These are phyloP conservation scores for Atta colombica DNA, from an alignment of 1,140 invertebrate species.

Conservation along the genomic window DNA sequence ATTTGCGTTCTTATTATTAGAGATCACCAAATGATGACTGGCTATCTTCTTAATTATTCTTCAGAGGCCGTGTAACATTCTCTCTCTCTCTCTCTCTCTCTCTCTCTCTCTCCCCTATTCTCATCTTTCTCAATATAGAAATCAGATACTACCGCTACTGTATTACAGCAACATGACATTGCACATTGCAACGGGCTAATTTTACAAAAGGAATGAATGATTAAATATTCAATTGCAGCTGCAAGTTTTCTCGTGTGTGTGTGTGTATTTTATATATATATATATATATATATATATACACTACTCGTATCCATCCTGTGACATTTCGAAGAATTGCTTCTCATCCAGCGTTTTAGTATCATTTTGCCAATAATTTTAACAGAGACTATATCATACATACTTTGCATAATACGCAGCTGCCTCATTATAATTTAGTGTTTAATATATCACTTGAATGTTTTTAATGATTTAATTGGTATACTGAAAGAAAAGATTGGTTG, in stretches of 20 bases:
- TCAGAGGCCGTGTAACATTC: slow-evolving; percentile 27
- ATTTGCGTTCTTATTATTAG: slow-evolving; percentile 67
- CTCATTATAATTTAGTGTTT: slow-evolving; percentile 21
- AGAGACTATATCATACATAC: not conserved
- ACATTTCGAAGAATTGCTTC: slow-evolving; percentile 24
- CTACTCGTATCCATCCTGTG: not conserved
- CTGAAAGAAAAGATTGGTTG: no score
- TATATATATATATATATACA: not conserved
- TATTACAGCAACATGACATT: slow-evolving; percentile 36
- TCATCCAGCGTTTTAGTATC: slow-evolving; percentile 12
- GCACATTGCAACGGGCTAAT: slow-evolving; percentile 40
- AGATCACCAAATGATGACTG: slow-evolving; percentile 68
- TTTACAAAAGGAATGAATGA: slow-evolving; percentile 32
- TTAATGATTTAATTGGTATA: slow-evolving; percentile 20
- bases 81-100: slow-evolving; percentile 19
- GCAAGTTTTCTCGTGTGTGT: not conserved
- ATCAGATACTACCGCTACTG: slow-evolving; percentile 33
- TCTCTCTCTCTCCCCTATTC: not conserved
- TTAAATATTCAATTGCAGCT: slow-evolving; percentile 37
- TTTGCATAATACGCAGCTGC: not conserved
- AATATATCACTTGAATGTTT: not conserved
- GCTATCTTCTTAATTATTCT: slow-evolving; percentile 49
- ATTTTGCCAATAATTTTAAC: slow-evolving; percentile 26
- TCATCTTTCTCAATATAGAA: slow-evolving; percentile 34
- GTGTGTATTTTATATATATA: not conserved